These are phyloP conservation scores for Tetramorium bicarinatum DNA, from an alignment of 2,888 invertebrate species.

Conservation along the genomic window DNA sequence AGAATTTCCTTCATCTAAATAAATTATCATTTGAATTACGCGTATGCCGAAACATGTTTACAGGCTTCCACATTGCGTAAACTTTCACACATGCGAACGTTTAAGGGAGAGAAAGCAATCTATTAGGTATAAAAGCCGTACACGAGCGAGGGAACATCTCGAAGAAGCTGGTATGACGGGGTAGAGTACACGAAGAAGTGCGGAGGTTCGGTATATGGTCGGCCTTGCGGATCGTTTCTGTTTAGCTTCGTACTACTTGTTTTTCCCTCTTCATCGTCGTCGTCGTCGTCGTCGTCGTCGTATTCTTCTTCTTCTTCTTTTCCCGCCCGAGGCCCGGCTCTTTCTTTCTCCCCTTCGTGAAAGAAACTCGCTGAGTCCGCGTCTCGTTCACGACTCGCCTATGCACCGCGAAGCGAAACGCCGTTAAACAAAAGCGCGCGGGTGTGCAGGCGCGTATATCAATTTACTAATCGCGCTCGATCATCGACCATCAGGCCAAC, in stretches of 20 bases:
- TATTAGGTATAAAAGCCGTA: constrained; percentile 40
- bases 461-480: constrained; percentile 49
- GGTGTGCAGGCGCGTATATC: constrained; percentile 32
- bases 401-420: constrained; percentile 67
- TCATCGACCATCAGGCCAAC: constrained; percentile 34
- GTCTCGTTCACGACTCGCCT: constrained; percentile 73
- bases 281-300: constrained; percentile 50
- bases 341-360: constrained; percentile 66
- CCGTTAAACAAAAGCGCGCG: constrained; percentile 49
- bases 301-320: constrained; percentile 67
- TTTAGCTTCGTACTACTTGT: constrained; percentile 66
- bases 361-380: constrained; percentile 77
- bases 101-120: constrained; percentile 17
- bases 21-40: constrained; percentile 29
- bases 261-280: constrained; percentile 52
- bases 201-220: constrained; percentile 49
- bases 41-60: constrained; percentile 7
- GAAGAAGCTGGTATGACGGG: constrained; percentile 30
- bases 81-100: neutral
- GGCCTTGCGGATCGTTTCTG: constrained; percentile 76
- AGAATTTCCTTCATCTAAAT: neutral
- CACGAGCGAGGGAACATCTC: constrained; percentile 50
- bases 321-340: constrained; percentile 54
- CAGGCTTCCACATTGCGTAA: neutral
- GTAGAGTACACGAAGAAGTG: constrained; percentile 30